Base-by-base conservation (phyloP, 2,888 invertebrate genomes). In the Drosophila pseudotalamancana region DNA sequence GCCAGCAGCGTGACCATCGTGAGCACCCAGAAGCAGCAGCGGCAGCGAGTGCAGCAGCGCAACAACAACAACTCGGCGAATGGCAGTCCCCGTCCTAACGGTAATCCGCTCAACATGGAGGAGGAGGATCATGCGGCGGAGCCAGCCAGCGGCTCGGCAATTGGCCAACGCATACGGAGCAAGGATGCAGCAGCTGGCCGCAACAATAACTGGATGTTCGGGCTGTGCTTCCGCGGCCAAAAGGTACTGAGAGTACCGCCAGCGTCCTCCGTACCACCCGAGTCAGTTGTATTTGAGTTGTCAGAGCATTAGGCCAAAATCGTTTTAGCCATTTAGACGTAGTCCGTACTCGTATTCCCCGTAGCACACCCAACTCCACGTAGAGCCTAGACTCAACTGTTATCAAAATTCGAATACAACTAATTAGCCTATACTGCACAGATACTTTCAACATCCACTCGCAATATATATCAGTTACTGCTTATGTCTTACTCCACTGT, bases 231-330 rank as follows among this genome's bases (percentile, higher is more conserved):
- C 72, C 89, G 90, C 77, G 89, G 89, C 86, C 90, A 91, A 88
- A 91, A 91, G 90, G 89, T 90, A 90, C 90, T 90, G 71, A 90
- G 89, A 83, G 90, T 90, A 87, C 91, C 90, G 84, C 87, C 90
- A 87, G 84, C 91, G 83, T 87, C 88, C 82, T 88, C 90, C 86
- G 89, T 89, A 85, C 91, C 90, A 87, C 91, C 91, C 78, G 91
- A 91, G 91, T 91, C 91, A 91, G 91, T 91, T 91, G 89, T 91
- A 89, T 91, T 91, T 91, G 91, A 91, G 89, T 90, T 91, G 89
- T 91, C 91, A 89, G 90, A 91, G 90, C 90, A 90, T 84, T 91
- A 91, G 90, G 62, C 68, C 70, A 60, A 72, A 61, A 39, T 69
- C 78, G 64, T 55, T 43, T 57, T 84, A 80, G 72, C 56, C 64